Percentiles rank a stretch among this genome's conserved stretches.
Evolutionary conservation across 2,797 vertebrate species (phyloP).

Genomic region (Sebastiscus albofasciatus): DNA sequence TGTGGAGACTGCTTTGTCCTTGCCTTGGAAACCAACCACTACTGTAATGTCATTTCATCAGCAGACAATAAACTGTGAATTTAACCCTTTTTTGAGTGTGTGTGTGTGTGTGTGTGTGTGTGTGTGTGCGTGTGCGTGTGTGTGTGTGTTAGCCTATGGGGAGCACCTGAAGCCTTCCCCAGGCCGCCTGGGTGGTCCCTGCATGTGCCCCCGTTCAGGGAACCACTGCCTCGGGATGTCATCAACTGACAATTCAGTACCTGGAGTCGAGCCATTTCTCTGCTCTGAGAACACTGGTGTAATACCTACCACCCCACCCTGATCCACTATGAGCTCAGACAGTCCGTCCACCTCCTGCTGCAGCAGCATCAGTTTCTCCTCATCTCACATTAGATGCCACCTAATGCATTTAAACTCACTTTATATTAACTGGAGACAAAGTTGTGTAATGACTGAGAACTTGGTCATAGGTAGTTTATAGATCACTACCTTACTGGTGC

Average conservation of each 20-base stretch:
- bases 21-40: background rate
- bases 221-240: slow-evolving; percentile 40
- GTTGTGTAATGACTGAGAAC: background rate
- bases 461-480: background rate
- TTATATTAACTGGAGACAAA: background rate
- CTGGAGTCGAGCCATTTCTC: slow-evolving; percentile 53
- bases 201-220: background rate
- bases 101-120: background rate
- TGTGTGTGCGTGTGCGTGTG: background rate
- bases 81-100: background rate
- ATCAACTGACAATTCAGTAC: slow-evolving; percentile 38
- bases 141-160: background rate
- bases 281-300: slow-evolving; percentile 46
- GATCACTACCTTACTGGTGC: background rate
- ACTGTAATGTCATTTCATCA: slow-evolving; percentile 35
- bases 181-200: slow-evolving; percentile 39
- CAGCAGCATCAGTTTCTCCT: slow-evolving; percentile 13
- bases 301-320: slow-evolving; percentile 61
- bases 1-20: background rate
- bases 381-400: background rate
- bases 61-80: slow-evolving; percentile 18
- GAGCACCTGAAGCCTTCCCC: slow-evolving; percentile 19
- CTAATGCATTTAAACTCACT: background rate
- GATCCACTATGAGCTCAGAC: slow-evolving; percentile 25
- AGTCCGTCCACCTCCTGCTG: background rate